Evolutionary conservation across 2,113 vertebrate species (phyloP), one percentile per base, ranked within the genome.

Genomic region (Scartelaos histophorus): DNA sequence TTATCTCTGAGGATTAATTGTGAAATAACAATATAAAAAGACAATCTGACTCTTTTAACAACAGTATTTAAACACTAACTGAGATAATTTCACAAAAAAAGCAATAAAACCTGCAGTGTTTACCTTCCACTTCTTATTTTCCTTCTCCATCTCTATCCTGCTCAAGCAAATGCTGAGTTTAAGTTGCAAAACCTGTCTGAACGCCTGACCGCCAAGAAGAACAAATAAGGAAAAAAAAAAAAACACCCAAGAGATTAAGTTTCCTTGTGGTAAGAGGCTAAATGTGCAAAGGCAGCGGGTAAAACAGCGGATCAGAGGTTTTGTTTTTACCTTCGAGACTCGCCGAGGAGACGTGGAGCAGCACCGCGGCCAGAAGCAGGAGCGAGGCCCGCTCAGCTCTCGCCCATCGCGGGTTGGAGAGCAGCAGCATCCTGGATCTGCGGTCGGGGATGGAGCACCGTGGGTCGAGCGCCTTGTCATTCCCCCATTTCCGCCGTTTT

Each of bases 351-450:
- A 70, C 54, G 12, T 74, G 79, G 16, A 89, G 79, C 60, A 90
- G 69, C 5, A 82, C 67, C 38, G 74, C 80, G 73, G 73, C 46
- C 64, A 78, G 24, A 56, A 80, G 81, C 60, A 82, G 74, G 77
- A 72, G 61, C 58, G 82, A 85, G 82, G 90, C 87, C 85, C 83
- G 82, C 75, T 58, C 72, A 74, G n/a, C 80, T 45, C 49, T 76
- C 64, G 67, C 84, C 71, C 12, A 80, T 74, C 66, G 61, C 78
- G 75, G 85, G 61, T 82, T 76, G 47, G 67, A 75, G 43, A 82
- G 84, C 76, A 67, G 82, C 87, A 83, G 85, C 91, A 90, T 90
- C 85, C 75, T 89, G 13, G 67, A 66, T 74, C 60, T 82, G 68
- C 82, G 84, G 57, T 88, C 65, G 49, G 66, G 61, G 78, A 62